Evolutionary conservation across 1,140 invertebrate genomes (phyloP).

Genomic region (Drosophila nigromelanica): DNA sequence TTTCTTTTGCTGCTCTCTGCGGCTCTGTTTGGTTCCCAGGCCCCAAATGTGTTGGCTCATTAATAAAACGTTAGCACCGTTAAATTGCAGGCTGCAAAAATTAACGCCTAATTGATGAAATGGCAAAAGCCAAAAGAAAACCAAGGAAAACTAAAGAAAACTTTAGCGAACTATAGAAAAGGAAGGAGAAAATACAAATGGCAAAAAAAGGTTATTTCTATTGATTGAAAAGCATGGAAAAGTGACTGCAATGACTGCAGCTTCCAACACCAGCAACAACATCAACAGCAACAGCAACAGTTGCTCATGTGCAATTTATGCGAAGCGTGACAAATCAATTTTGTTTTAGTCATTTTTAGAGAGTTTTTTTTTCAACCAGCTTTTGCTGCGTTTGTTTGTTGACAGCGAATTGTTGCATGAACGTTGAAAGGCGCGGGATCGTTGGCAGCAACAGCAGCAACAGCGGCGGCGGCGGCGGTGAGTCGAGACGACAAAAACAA

Average conservation of each 20-base stretch:
- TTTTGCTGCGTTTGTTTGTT: slow-evolving; percentile 38
- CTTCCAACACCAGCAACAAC: slow-evolving; percentile 31
- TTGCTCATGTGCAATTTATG: slow-evolving; percentile 81
- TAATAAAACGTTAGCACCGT: slow-evolving; percentile 76
- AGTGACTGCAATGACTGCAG: slow-evolving; percentile 56
- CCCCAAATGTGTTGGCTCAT: slow-evolving; percentile 58
- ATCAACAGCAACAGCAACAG: slow-evolving; percentile 33
- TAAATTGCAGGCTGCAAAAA: slow-evolving; percentile 62
- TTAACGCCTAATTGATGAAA: slow-evolving; percentile 80
- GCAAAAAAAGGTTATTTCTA: slow-evolving; percentile 36
- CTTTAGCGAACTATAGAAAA: slow-evolving; percentile 1
- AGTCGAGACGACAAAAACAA: slow-evolving; percentile 9
- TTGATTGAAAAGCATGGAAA: slow-evolving; percentile 57
- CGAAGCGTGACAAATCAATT: slow-evolving; percentile 83
- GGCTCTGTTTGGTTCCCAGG: slow-evolving; percentile 33
- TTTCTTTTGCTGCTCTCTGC: neutral
- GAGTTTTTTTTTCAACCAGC: slow-evolving; percentile 27
- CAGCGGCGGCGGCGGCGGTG: slow-evolving; percentile 1
- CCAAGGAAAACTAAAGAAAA: neutral
- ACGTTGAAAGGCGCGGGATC: neutral
- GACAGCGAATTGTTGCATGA: slow-evolving; percentile 45
- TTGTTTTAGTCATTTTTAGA: slow-evolving; percentile 59
- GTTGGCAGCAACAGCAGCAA: neutral
- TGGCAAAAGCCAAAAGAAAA: slow-evolving; percentile 54
- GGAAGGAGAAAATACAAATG: neutral